Conservation (phyloP, 2,113 vertebrate species). For the Theropithecus gelada region DNA sequence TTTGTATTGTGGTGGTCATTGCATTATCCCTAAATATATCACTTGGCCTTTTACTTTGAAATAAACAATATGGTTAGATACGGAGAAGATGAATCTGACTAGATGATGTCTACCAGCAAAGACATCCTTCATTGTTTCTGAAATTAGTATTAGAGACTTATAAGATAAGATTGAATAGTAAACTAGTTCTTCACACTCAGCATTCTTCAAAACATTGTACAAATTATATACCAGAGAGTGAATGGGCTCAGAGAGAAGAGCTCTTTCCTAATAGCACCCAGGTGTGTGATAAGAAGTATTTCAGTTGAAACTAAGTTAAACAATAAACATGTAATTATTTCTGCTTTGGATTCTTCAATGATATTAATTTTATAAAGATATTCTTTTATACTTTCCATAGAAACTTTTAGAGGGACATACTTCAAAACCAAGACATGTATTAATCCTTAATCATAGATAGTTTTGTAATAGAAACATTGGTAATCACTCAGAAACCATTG, state of each 20-base stretch:
- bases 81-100: neutral
- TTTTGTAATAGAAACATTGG: neutral
- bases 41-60: neutral
- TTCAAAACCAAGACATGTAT: neutral
- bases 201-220: neutral
- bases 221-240: neutral
- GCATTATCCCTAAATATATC: neutral
- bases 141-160: neutral
- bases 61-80: neutral
- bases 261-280: neutral
- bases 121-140: neutral
- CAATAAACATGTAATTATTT: slow-evolving; percentile 56
- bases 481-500: neutral
- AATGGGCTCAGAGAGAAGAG: slow-evolving; percentile 29
- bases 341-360: slow-evolving; percentile 9
- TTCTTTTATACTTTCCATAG: slow-evolving; percentile 49
- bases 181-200: neutral
- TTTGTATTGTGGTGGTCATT: neutral
- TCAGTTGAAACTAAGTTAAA: slow-evolving; percentile 36
- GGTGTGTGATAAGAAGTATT: slow-evolving; percentile 49
- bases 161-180: neutral
- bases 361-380: slow-evolving; percentile 56
- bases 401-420: neutral
- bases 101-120: neutral
- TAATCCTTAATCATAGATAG: neutral